Conservation (phyloP, 2,888 invertebrate species). For the Plutella xylostella region DNA sequence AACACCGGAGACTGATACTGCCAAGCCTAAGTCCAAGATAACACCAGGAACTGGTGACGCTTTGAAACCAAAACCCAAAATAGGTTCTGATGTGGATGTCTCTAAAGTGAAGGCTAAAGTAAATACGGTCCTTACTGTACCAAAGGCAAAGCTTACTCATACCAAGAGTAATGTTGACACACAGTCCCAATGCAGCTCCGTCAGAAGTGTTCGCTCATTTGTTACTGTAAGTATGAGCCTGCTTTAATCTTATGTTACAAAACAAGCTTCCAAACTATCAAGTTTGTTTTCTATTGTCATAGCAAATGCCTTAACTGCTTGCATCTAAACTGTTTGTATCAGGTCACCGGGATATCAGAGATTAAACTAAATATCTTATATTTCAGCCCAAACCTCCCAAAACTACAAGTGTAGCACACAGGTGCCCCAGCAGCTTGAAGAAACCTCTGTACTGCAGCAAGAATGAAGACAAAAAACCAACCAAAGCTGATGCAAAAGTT, state of each 20-base stretch:
- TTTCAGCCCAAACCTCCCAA: conserved; percentile 49
- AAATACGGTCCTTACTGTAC: too few species aligned
- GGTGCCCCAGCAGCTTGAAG: conserved; percentile 30
- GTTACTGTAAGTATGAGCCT: conserved; percentile 44
- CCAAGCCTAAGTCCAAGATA: conserved; percentile 21
- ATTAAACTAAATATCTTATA: too few species aligned
- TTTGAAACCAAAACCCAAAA: too few species aligned
- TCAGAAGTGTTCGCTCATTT: conserved; percentile 44
- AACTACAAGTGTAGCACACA: conserved; percentile 19
- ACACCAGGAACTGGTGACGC: conserved; percentile 4
- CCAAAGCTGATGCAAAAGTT: conserved; percentile 7
- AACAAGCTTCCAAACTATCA: too few species aligned
- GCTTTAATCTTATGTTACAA: too few species aligned
- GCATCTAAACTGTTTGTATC: too few species aligned
- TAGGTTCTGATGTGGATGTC: too few species aligned
- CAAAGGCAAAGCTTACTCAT: too few species aligned
- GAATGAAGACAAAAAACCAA: not conserved
- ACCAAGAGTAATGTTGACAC: conserved; percentile 31
- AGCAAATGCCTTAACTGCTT: too few species aligned
- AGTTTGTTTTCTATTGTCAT: too few species aligned
- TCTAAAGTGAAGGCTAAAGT: too few species aligned
- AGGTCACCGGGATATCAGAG: too few species aligned
- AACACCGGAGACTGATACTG: conserved; percentile 14
- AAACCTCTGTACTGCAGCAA: conserved; percentile 21
- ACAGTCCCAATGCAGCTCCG: conserved; percentile 47